Evolutionary conservation across 1,140 invertebrate genomes (phyloP), one percentile per base, ranked within the genome.

Genomic region (Ctenoplectra terminalis): DNA sequence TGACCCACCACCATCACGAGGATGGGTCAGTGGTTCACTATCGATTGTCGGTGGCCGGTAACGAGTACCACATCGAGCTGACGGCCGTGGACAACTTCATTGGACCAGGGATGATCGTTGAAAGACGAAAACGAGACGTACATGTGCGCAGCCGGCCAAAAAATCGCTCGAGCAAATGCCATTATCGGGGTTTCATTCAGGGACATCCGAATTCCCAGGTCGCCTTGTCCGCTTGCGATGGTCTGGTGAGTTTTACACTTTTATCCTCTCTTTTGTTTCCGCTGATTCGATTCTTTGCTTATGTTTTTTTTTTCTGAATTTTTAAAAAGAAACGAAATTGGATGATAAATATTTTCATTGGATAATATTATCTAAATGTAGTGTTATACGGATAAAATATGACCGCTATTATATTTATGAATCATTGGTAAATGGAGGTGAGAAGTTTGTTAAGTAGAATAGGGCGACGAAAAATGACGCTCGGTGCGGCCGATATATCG

Each of bases 141-240:
- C 91, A 95, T 75, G 94, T 94, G 56, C 94, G 95, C 56, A 90
- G 89, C 11, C 90, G 92, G 83, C 93, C 95, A 40, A 94, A 92
- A 80, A 88, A 93, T 76, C 88, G 90, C 60, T 92, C 94, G 40
- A 94, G 94, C 26, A 94, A 95, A 72, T 98, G 97, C 90, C 97
- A 98, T 93, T 98, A 96, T 92, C 95, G 95, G 58, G 97, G 97
- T 73, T 93, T 95, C 81, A 94, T 98, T 74, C 93, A 95, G 64
- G 96, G 96, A 34, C 95, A 97, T 66, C 91, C 93, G 1, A 89
- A 94, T 70, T 97, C 97, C 31, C 94, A 93, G 64, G 96, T 97
- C 50, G 97, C 97, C 48, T 91, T 98, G 37, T 97, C 97, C 20
- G 95, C 97, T 8, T 98, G 97, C 91, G 94, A 97, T 90, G 97